Evolutionary conservation across 2,113 vertebrate species (phyloP).

Genomic region (Aleadryas rufinucha): DNA sequence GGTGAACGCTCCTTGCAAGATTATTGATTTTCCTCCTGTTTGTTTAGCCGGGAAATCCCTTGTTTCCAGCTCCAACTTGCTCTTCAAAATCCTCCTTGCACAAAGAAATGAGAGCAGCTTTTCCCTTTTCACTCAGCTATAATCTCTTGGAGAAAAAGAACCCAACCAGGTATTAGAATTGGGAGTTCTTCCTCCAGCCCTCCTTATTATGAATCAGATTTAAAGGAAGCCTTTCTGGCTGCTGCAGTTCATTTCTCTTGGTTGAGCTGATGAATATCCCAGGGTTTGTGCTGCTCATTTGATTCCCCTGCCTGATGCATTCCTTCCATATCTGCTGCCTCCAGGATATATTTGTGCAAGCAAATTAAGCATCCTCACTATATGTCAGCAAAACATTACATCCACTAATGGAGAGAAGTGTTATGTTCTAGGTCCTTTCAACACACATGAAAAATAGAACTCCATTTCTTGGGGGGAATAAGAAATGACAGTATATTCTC

Average conservation of each 20-base stretch:
- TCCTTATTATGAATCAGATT: not conserved
- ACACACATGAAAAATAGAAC: not conserved
- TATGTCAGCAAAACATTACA: not conserved
- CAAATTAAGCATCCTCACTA: not conserved
- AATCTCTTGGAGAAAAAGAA: not conserved
- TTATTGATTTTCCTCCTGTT: not conserved
- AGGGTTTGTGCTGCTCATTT: not conserved
- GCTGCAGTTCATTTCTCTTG: not conserved
- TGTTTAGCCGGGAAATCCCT: not conserved
- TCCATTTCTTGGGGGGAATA: not conserved
- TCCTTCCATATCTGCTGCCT: constrained; percentile 7
- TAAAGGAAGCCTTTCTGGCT: not conserved
- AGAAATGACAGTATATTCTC: not conserved
- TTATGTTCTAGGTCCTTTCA: not conserved
- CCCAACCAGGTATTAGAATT: not conserved
- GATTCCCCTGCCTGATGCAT: not conserved
- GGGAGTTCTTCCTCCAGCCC: not conserved
- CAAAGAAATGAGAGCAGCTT: not conserved
- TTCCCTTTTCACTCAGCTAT: not conserved
- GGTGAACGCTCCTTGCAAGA: not conserved
- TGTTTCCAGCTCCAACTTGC: not conserved
- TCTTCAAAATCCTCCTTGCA: not conserved
- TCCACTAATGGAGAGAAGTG: not conserved
- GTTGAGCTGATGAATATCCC: not conserved
- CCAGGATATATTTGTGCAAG: not conserved